Evolutionary conservation across 2,888 invertebrate genomes (phyloP), one percentile per base, ranked within the genome.

Genomic region (Apoda limacodes): DNA sequence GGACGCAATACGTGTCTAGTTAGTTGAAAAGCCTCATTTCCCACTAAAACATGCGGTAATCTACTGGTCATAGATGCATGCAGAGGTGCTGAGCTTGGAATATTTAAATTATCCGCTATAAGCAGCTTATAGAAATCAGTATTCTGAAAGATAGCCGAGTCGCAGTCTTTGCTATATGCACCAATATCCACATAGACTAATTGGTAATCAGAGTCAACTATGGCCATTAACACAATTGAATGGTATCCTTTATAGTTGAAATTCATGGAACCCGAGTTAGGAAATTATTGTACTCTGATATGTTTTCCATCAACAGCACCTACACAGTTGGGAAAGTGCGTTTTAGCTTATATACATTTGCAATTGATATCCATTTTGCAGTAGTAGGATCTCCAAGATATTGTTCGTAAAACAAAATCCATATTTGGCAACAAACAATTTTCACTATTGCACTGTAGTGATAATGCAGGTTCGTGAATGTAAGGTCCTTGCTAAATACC

Each of bases 241-340:
- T 34, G 28, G 13, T 36, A 39, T 14, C 32, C 26, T 15, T 46
- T 46, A 15, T 46, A 48, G 31, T 46, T 45, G 21, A 25, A 42
- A 42, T 40, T 43, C 10, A 38, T 34, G 22, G 45, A 45, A 25
- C 44, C 47, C 40, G 40, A 31, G 4, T 38, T 23, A 13, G 29
- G 9, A 5, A 42, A 40, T 35, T 22, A 28, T 19, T 25, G 10
- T 13, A 46, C 38, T 21, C 43, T 34, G 30, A 43, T 37, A 30
- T 46, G 43, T 42, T 46, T 46, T 12, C 45, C 42, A 27, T 46
- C 46, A 19, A 44, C 5, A 17, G 40, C 39, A 26, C 41, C 42
- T 5, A 44, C 22, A 30, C 45, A 48, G 25, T 46, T 42, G 30
- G 43, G 45, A 28, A 45, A 43, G 13, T 46, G 45, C 28, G 43